Evolutionary conservation across 2,888 invertebrate species (phyloP).

Genomic region (Tachina grossa): DNA sequence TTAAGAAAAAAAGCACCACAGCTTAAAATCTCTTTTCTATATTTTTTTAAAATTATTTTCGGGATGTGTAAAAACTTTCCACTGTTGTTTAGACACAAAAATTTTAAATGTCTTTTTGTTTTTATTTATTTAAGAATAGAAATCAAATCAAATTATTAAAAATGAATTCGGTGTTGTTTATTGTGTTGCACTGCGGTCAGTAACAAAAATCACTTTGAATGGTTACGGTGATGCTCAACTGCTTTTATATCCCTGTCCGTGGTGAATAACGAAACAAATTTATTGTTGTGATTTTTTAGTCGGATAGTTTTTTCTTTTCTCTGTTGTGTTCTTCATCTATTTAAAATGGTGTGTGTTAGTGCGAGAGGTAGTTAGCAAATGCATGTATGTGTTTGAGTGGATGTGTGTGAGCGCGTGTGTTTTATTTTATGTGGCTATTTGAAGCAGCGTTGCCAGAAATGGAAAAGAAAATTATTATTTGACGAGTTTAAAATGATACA

Average conservation of each 20-base stretch:
- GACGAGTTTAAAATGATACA: not conserved
- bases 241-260: constrained; percentile 78
- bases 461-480: not conserved
- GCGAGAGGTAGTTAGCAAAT: constrained; percentile 7
- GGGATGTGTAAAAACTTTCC: constrained; percentile 36
- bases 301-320: constrained; percentile 20
- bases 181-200: constrained; percentile 75
- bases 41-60: constrained; percentile 27
- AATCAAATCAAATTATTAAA: constrained; percentile 48
- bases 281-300: constrained; percentile 58
- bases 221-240: constrained; percentile 78
- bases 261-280: constrained; percentile 71
- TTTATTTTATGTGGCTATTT: constrained; percentile 13
- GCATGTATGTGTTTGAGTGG: not conserved
- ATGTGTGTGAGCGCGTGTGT: constrained; percentile 12
- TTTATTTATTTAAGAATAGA: constrained; percentile 22
- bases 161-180: constrained; percentile 60
- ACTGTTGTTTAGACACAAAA: constrained; percentile 40
- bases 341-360: constrained; percentile 37
- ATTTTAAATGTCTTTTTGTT: constrained; percentile 33
- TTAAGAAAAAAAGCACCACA: constrained; percentile 55
- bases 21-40: constrained; percentile 27
- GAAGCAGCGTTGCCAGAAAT: constrained; percentile 14
- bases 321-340: constrained; percentile 41
- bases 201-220: constrained; percentile 81